A percentile compares a stretch with the other conserved stretches of the same genome.
phyloP scores from a whole-genome alignment of 2,113 vertebrate species.

The Engraulis encrasicolus region DNA sequence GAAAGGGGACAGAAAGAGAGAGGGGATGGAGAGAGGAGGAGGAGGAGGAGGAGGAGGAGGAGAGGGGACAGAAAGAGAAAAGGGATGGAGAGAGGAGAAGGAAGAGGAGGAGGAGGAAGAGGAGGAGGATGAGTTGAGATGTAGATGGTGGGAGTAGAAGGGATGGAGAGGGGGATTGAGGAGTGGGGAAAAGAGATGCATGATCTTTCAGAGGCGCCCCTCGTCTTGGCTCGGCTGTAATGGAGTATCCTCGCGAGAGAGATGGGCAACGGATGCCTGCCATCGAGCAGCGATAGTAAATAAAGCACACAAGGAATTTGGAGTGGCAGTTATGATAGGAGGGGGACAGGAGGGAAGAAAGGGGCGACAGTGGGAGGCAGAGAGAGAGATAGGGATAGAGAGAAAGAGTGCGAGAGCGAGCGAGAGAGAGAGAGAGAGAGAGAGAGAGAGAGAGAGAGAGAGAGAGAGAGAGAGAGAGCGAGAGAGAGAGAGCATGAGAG shows the following conservation, averaged over 20 bases:
- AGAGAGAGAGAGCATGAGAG: not conserved
- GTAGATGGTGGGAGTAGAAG: too few species aligned
- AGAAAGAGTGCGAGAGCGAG: too few species aligned
- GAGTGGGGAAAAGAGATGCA: not conserved
- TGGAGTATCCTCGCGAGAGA: constrained; percentile 57
- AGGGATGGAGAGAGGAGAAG: not conserved
- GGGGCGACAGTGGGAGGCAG: too few species aligned
- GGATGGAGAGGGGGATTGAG: not conserved
- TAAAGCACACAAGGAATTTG: constrained; percentile 47
- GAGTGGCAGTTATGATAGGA: constrained; percentile 34
- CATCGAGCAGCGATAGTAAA: constrained; percentile 55
- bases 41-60: too few species aligned
- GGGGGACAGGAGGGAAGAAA: constrained; percentile 42
- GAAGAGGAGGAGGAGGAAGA: not conserved
- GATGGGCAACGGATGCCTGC: constrained; percentile 61
- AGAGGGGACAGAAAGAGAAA: not conserved
- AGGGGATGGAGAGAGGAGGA: too few species aligned
- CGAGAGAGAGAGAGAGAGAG: not conserved
- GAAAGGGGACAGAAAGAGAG: too few species aligned
- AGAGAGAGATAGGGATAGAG: too few species aligned
- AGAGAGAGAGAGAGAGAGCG: too few species aligned
- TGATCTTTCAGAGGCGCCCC: not conserved
- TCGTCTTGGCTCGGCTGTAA: not conserved
- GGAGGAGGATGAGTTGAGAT: too few species aligned
- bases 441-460: not conserved